Percentiles rank a stretch among this genome's conserved stretches.
Evolutionary conservation across 2,797 vertebrate species (phyloP).

Genomic region (Pangasius mekongensis): DNA sequence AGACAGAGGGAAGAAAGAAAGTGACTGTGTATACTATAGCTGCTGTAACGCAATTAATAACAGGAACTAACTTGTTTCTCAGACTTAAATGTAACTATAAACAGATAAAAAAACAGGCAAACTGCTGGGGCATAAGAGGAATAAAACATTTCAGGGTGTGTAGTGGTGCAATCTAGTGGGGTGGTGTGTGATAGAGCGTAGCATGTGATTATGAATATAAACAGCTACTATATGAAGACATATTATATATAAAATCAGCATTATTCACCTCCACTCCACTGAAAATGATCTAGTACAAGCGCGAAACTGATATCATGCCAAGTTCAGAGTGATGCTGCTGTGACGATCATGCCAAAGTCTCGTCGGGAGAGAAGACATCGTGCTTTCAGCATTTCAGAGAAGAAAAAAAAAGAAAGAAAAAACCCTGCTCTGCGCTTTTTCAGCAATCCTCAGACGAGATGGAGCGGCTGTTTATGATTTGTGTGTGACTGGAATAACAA

Average conservation of each 20-base stretch:
- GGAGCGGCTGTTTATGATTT: conserved; percentile 39
- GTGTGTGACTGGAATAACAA: conserved; percentile 46
- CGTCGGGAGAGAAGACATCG: background rate
- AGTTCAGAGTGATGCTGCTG: background rate
- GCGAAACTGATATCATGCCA: background rate
- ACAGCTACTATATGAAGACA: background rate
- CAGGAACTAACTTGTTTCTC: background rate
- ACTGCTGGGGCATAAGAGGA: background rate
- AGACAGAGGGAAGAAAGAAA: too few species aligned
- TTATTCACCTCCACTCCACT: background rate
- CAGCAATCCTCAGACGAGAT: conserved; percentile 31
- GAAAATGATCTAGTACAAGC: background rate
- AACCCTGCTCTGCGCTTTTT: background rate
- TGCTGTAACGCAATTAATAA: background rate
- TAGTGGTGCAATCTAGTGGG: background rate
- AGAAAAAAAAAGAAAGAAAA: background rate
- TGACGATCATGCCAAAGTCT: conserved; percentile 8
- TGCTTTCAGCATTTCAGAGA: background rate
- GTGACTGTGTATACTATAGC: background rate
- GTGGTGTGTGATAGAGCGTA: background rate
- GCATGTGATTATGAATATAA: background rate
- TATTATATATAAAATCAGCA: background rate
- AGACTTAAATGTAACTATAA: background rate
- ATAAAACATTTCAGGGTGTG: background rate
- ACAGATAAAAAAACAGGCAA: background rate